Conservation (phyloP, 2,113 vertebrate species). For the Corvus moneduloides region DNA sequence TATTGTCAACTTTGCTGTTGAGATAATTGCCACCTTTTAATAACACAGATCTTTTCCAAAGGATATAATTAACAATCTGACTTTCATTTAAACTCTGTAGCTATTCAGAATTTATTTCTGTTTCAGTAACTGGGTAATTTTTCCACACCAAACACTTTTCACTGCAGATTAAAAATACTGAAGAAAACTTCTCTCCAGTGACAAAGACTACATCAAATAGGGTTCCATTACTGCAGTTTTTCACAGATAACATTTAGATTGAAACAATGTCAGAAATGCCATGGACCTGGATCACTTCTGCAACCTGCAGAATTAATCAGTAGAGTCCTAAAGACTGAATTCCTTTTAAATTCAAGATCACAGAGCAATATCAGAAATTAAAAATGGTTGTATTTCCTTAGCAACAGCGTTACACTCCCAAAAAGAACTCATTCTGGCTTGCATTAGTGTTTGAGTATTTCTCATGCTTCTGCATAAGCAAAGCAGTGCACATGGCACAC, state of each 20-base stretch:
- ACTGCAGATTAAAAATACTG: not conserved
- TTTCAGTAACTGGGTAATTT: not conserved
- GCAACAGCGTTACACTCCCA: not conserved
- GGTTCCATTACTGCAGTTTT: not conserved
- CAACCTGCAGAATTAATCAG: not conserved
- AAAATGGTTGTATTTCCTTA: not conserved
- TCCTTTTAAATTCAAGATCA: not conserved
- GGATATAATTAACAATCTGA: not conserved
- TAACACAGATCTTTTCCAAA: not conserved
- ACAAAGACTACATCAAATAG: not conserved
- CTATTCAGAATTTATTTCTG: not conserved
- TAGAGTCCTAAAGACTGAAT: not conserved
- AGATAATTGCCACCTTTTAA: not conserved
- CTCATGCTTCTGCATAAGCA: not conserved
- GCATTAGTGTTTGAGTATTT: not conserved
- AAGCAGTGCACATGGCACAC: not conserved
- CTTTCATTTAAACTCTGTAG: not conserved
- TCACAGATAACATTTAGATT: not conserved
- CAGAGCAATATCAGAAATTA: not conserved
- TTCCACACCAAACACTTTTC: not conserved
- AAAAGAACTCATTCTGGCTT: not conserved
- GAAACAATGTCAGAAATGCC: not conserved
- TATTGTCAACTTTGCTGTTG: not conserved
- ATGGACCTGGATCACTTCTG: not conserved
- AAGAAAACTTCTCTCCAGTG: not conserved